Base-by-base conservation (phyloP, 1,140 invertebrate genomes). In the Drosophila trapezifrons region DNA sequence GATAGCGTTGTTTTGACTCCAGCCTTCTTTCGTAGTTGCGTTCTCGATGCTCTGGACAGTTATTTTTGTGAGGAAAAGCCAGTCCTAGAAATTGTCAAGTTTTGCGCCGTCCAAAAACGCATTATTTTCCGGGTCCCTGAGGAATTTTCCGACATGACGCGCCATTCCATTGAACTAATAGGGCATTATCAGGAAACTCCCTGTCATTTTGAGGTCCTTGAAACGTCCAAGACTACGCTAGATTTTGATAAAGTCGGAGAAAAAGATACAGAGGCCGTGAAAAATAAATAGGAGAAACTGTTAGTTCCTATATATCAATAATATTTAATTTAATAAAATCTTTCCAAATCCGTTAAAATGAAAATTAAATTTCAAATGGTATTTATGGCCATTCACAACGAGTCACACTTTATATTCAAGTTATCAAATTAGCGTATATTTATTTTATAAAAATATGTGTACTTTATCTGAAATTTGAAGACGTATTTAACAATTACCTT, bases 21-120 rank as follows among this genome's bases (percentile, higher is more conserved):
- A 0, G 92, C 92, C 1, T 93, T 91, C 58, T 92, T 95, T 51
- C 95, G 95, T 73, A 93, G 93, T 45, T 94, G 94, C 74, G 92
- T 95, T 59, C 87, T 94, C 22, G 79, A 93, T 62, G 92, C 93
- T 3, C 69, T 95, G 25, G 92, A 92, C n/a, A 91, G 92, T 59
- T 85, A 95, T 22, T 94, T 95, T 79, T 95, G 95, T 1, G 94
- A 94, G 55, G 90, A 93, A 15, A 92, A 93, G 59, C 90, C 92
- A 29, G 82, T 76, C 9, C 80, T 95, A 22, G 94, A 95, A 56
- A 80, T 96, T 27, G 72, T 96, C 0, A 95, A 94, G 71, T 95
- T 94, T 57, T 91, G 94, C 82, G 59, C 86, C 1, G 12, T 69
- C 1, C 87, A 91, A 25, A 84, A 77, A 40, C 92, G 93, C 60